These are phyloP conservation scores for Cyanistes caeruleus DNA, from an alignment of 2,113 vertebrate genomes.

Conservation along the genomic window DNA sequence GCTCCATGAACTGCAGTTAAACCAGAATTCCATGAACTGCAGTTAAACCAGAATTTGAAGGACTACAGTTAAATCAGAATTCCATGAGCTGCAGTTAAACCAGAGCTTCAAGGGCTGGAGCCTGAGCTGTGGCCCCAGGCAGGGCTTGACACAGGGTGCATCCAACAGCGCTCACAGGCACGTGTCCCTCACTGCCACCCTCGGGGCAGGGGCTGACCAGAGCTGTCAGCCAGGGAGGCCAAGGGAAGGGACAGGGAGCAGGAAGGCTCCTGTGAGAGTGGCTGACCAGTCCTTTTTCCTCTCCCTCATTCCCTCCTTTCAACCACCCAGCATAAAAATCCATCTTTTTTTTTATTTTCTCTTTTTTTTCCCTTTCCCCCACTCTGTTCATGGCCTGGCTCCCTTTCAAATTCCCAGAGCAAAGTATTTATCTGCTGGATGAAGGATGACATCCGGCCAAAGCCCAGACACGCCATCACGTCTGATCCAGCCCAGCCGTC, in stretches of 20 bases:
- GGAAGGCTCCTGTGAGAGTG: fast-evolving
- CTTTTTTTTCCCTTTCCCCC: too few species aligned
- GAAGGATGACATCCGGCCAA: conserved; percentile 51
- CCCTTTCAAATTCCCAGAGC: conserved; percentile 24
- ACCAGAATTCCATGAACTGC: fast-evolving
- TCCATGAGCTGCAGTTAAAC: fast-evolving
- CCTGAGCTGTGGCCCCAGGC: not conserved
- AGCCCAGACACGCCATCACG: conserved; percentile 19
- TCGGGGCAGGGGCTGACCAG: fast-evolving
- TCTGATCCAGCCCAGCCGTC: conserved; percentile 20
- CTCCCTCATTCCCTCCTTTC: not conserved
- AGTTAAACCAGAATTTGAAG: not conserved
- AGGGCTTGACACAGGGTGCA: not conserved
- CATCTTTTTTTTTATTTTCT: not conserved
- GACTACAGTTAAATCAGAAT: fast-evolving
- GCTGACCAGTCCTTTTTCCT: not conserved
- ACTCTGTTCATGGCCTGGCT: not conserved
- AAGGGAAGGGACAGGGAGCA: not conserved
- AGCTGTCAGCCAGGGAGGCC: not conserved
- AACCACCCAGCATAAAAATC: not conserved
- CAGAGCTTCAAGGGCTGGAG: not conserved
- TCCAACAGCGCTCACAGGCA: not conserved
- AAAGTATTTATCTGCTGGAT: conserved; percentile 44
- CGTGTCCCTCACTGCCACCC: not conserved
- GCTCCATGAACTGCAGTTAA: not conserved